Conservation (phyloP, 2,888 invertebrate species). For the Agrotis puta region DNA sequence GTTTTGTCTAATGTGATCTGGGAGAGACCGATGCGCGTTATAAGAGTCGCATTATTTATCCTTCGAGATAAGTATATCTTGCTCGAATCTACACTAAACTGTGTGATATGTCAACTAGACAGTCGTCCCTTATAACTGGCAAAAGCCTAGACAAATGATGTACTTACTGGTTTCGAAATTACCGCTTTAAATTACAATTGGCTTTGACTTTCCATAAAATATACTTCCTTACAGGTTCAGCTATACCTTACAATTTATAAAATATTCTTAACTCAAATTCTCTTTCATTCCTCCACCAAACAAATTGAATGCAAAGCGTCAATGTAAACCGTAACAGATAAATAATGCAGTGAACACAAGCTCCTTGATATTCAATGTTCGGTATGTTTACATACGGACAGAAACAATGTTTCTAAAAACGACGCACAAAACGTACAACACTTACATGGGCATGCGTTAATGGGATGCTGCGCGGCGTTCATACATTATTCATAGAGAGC, state of each 20-base stretch:
- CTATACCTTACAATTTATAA: no score
- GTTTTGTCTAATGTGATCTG: no score
- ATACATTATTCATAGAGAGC: slow-evolving; percentile 63
- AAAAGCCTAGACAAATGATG: no score
- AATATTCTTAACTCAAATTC: not conserved
- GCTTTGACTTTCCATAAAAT: not conserved
- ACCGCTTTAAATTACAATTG: not conserved
- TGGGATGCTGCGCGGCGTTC: slow-evolving; percentile 43
- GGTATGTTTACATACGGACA: slow-evolving; percentile 42
- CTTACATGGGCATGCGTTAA: slow-evolving; percentile 62
- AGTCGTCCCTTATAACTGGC: no score
- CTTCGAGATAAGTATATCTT: no score
- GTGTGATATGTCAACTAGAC: no score
- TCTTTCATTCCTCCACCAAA: slow-evolving; percentile 16
- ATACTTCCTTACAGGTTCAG: no score
- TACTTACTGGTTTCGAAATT: no score
- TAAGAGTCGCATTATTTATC: no score
- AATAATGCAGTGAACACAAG: slow-evolving; percentile 58
- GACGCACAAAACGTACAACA: slow-evolving; percentile 44
- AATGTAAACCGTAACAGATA: slow-evolving; percentile 34
- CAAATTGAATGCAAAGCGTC: slow-evolving; percentile 23
- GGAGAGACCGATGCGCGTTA: no score
- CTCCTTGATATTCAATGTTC: slow-evolving; percentile 57
- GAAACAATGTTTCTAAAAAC: slow-evolving; percentile 61
- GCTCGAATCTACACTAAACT: no score